These are phyloP conservation scores for Watersipora subatra DNA, from an alignment of 1,140 invertebrate species.

Conservation along the genomic window DNA sequence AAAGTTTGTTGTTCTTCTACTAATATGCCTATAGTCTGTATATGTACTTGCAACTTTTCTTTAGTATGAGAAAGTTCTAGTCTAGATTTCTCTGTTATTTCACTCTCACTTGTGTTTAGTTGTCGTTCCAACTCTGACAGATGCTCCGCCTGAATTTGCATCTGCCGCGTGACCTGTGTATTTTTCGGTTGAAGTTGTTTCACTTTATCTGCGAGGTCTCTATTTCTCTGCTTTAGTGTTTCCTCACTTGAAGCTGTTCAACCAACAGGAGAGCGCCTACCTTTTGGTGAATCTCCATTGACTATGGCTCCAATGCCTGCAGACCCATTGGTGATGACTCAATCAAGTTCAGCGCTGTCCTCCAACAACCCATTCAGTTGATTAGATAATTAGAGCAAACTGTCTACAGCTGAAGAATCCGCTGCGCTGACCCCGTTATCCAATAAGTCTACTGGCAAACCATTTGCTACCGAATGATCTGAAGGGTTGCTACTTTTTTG, in stretches of 20 bases:
- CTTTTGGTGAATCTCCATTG: neutral
- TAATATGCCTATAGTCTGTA: conserved; percentile 2
- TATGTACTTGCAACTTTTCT: neutral
- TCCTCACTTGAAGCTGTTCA: neutral
- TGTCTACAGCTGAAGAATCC: neutral
- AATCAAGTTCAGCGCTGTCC: neutral
- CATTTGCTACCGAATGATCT: no score
- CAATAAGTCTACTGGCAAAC: no score
- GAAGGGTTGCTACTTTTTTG: neutral
- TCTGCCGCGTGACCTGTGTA: neutral
- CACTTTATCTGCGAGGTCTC: neutral
- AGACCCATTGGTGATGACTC: neutral
- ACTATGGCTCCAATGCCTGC: no score
- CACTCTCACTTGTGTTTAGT: neutral
- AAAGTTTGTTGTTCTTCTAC: neutral
- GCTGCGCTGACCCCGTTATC: no score
- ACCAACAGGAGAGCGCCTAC: neutral
- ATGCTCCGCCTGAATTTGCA: neutral
- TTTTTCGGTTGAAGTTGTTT: neutral
- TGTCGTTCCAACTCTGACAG: neutral
- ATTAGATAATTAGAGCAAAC: neutral
- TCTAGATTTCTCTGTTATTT: neutral
- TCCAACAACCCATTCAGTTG: conserved; percentile 2
- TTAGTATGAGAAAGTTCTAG: neutral
- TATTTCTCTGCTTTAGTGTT: neutral